Evolutionary conservation across 1,140 invertebrate genomes (phyloP), one percentile per base, ranked within the genome.

Genomic region (Chionoecetes opilio): DNA sequence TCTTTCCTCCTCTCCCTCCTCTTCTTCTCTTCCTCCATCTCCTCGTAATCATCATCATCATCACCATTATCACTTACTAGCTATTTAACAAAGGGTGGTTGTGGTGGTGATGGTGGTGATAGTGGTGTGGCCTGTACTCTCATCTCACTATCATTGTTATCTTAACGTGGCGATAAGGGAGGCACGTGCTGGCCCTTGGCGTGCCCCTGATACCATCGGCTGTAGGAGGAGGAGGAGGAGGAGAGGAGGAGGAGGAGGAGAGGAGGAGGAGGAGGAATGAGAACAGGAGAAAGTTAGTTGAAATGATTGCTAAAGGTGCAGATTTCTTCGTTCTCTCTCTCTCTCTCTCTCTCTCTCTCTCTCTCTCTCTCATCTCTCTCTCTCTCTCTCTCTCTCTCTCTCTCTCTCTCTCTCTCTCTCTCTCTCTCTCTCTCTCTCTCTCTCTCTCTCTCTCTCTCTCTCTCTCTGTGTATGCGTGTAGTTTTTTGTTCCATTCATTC

Each of bases 321-420:
- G 21, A 75, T 2, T n/a, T 14, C n/a, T 29, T 90, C 26, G 21
- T 90, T 38, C 88, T 90, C 88, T 90, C 88, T 90, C 88, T 37
- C 88, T 90, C 88, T 90, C 88, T 90, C 88, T 90, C 88, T 90
- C 88, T 90, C 88, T 90, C 88, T 90, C 86, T 88, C 86, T 88
- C 86, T 88, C 86, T 88, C 86, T 88, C 86, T 32, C 86, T 32
- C 86, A n/a, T 32, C 86, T 32, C 86, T 32, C 86, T 26, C 86
- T 32, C 88, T 38, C 88, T 31, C 88, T 38, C 88, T 38, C 88
- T 38, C 88, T 38, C 88, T 38, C 88, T 38, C 88, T 38, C 88
- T 38, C 88, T 38, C 88, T 38, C 88, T 38, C 88, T 38, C 88
- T 87, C 85, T 87, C 85, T 87, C 85, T 87, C 85, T 87, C 85